Percentiles rank a stretch among this genome's conserved stretches.
Conservation (phyloP, 2,113 vertebrate species). For the Anser cygnoides region DNA sequence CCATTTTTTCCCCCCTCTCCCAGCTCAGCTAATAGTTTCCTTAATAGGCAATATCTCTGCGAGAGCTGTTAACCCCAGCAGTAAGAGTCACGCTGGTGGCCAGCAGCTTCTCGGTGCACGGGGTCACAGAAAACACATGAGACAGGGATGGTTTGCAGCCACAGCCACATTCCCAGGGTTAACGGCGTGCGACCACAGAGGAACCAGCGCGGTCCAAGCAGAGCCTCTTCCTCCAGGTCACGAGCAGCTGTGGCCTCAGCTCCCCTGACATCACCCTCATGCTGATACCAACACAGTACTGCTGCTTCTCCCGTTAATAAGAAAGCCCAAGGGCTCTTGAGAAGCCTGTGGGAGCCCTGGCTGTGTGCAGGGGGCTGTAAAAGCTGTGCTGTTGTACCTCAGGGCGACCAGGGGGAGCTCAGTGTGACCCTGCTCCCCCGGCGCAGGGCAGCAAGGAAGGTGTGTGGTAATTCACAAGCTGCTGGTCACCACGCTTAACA, state of each 20-base stretch:
- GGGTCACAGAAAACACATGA: too few species aligned
- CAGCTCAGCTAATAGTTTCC: background rate
- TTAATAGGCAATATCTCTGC: background rate
- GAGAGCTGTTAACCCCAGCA: background rate
- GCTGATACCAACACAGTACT: background rate
- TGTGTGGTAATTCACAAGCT: background rate
- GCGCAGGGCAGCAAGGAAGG: background rate
- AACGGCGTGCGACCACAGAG: background rate
- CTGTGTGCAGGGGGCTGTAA: background rate
- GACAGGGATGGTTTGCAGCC: background rate
- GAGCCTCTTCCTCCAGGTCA: background rate
- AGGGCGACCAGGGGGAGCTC: background rate
- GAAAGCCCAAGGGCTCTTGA: background rate
- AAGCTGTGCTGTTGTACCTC: background rate
- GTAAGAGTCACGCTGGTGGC: background rate
- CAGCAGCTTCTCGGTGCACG: background rate
- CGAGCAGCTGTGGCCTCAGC: background rate
- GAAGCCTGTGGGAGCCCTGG: background rate
- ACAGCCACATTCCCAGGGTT: background rate
- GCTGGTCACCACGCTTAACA: background rate
- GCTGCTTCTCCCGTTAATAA: background rate
- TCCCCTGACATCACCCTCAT: background rate
- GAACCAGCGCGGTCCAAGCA: background rate
- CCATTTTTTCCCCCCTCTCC: fast-evolving
- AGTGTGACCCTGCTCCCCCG: background rate